Conservation (phyloP, 1,140 invertebrate genomes). For the Tetragonula clypearis region DNA sequence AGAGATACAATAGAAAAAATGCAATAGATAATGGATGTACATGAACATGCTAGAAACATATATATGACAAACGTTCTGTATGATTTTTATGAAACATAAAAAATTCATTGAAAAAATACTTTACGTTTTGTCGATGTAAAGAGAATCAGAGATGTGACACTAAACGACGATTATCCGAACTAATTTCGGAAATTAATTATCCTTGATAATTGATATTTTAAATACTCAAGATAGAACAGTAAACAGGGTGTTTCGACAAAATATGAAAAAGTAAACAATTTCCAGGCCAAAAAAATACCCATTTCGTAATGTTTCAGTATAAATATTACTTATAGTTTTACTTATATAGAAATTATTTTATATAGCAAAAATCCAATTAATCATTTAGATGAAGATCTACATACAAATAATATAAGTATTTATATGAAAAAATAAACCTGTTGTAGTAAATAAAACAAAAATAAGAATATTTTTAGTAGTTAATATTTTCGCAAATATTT, state of each 20-base stretch:
- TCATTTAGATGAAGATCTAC: not conserved
- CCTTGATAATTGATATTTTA: not conserved
- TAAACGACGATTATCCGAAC: slow-evolving; percentile 41
- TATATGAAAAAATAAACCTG: slow-evolving; percentile 14
- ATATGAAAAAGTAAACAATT: not conserved
- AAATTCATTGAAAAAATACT: slow-evolving; percentile 15
- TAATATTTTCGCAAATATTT: too few species aligned
- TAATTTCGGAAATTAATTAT: not conserved
- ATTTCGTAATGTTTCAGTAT: not conserved
- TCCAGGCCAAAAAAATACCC: not conserved
- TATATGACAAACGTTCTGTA: slow-evolving; percentile 7
- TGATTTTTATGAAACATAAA: slow-evolving; percentile 2
- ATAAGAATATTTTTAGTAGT: too few species aligned
- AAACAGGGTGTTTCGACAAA: not conserved
- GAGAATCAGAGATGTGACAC: slow-evolving; percentile 32
- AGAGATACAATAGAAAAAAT: not conserved
- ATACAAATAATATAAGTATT: slow-evolving; percentile 16
- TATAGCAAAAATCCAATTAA: not conserved
- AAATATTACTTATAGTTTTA: not conserved
- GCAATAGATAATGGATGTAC: not conserved
- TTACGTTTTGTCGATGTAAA: slow-evolving; percentile 9
- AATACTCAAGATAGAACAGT: not conserved
- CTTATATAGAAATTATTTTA: not conserved
- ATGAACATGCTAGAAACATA: slow-evolving; percentile 2
- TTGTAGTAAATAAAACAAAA: slow-evolving; percentile 5